Base-by-base conservation (phyloP, 2,113 vertebrate species). In the Xyliphius kryptos region DNA sequence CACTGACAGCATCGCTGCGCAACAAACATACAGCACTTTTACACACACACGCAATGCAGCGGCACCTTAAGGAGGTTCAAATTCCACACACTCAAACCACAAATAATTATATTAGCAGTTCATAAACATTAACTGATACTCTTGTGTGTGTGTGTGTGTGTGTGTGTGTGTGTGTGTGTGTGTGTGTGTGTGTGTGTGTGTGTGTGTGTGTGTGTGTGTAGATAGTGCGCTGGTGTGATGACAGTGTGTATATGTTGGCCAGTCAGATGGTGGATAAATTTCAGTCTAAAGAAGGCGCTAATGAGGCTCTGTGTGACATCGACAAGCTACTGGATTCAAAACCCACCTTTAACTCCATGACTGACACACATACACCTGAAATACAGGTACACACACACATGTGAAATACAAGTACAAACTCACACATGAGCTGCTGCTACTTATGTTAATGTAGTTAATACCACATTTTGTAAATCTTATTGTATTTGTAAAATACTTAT, bases 201-300 rank as follows among this genome's bases (percentile, higher is more conserved):
- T 66, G 17, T 49, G 50, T 58, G 61, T 69, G n/a, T 67, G 15
- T 68, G 37, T 66, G 14, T 69, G 32, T 17, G 43, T 79, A 99
- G 96, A 91, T 88, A 14, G 82, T 86, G 51, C 82, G 85, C 48
- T 97, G 93, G 86, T 99, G 94, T 52, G 91, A 97, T 3, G 87
- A 96, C 66, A 94, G 92, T 17, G 93, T 93, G 15, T 95, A 90
- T 73, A 85, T 99, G 49, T 82, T 99, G 7, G 92, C 93, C 21
- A 94, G 90, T 79, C 96, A 97, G 82, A 92, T 89, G 77, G 79
- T 90, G 71, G 90, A 92, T 47, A 92, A 85, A 77, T 96, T 91
- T 82, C 94, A 97, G 72, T 92, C 92, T 7, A 87, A 87, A 72
- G 92, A 95, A 68, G 94, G 92, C 0, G 93, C 89, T 48, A 88